phyloP scores from a whole-genome alignment of 2,797 vertebrate species.

The Onychomys torridus region DNA sequence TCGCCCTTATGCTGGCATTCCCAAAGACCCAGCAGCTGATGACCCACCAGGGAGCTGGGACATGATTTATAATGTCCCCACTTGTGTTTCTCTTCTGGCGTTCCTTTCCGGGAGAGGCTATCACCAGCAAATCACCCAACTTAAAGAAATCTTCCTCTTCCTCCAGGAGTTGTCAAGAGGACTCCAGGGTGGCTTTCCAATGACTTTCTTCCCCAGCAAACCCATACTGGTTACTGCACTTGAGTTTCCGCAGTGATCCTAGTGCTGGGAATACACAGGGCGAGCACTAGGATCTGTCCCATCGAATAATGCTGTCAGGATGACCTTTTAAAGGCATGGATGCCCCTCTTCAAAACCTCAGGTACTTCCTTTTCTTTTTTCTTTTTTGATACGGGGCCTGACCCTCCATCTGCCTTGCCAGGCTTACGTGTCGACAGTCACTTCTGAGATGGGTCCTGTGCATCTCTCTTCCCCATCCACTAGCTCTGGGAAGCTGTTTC shows the following conservation, averaged over 20 bases:
- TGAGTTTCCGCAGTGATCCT: neutral
- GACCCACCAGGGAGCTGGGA: neutral
- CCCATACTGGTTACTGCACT: fast-evolving
- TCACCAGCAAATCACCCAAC: neutral
- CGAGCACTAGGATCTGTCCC: too few relatives aligned
- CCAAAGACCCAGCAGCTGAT: neutral
- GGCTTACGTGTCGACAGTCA: neutral
- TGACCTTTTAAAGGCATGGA: neutral
- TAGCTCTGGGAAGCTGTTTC: neutral
- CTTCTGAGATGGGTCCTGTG: neutral
- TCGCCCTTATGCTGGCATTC: neutral
- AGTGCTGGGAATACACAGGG: too few relatives aligned
- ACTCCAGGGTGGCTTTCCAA: neutral
- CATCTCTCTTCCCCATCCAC: fast-evolving
- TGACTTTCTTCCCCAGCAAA: neutral
- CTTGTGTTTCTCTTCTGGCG: neutral
- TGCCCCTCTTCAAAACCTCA: neutral
- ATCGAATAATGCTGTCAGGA: too few relatives aligned
- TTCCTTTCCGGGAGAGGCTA: neutral
- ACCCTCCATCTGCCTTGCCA: too few relatives aligned
- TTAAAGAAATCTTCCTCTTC: neutral
- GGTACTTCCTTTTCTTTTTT: too few relatives aligned
- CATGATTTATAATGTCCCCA: neutral
- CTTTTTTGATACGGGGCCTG: neutral
- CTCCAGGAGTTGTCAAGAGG: neutral